Conservation (phyloP, 2,113 vertebrate species). For the Rattus rattus region DNA sequence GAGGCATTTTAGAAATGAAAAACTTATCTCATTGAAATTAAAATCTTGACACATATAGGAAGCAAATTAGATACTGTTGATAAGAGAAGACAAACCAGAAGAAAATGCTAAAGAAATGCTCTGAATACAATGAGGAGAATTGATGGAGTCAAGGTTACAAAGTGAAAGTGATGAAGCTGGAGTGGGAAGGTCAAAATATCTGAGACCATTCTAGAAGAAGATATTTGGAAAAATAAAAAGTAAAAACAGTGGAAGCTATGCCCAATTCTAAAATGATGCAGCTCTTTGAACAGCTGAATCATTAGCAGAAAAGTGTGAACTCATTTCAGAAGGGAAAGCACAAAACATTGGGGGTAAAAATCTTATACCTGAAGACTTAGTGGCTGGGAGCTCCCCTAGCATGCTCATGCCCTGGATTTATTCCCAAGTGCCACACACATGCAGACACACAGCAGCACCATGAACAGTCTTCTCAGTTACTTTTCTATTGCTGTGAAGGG, state of each 20-base stretch:
- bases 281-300: neutral
- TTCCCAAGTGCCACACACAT: neutral
- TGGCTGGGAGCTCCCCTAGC: neutral
- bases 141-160: neutral
- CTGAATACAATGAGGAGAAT: neutral
- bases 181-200: neutral
- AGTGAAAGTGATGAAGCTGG: neutral
- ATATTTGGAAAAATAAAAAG: neutral
- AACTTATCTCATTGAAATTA: neutral
- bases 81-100: neutral
- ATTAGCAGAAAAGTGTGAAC: neutral
- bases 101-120: neutral
- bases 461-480: neutral
- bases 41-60: neutral
- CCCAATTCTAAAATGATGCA: neutral
- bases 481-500: neutral
- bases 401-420: neutral
- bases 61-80: neutral
- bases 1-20: constrained; percentile 20
- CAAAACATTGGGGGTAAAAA: neutral
- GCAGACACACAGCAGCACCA: neutral
- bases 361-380: neutral
- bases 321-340: neutral
- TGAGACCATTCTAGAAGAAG: neutral
- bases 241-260: neutral